phyloP scores from a whole-genome alignment of 2,888 invertebrate genomes.

The Amphipyra tragopoginis region DNA sequence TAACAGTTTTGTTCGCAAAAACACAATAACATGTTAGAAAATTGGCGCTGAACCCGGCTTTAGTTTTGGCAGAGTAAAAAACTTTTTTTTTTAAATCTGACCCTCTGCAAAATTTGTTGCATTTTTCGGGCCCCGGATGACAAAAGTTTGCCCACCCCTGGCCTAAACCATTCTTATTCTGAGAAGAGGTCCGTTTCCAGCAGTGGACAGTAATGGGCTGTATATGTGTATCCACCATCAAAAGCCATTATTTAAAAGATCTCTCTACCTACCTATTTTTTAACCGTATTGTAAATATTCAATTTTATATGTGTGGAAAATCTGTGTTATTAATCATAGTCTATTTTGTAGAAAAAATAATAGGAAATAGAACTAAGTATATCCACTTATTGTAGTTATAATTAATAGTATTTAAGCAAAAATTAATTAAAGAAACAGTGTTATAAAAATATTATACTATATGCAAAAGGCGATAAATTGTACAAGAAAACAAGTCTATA shows the following conservation, averaged over 20 bases:
- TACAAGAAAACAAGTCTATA: not conserved
- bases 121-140: too few relatives aligned
- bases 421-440: conserved; percentile 10
- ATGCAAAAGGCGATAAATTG: not conserved
- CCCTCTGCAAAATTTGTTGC: too few relatives aligned
- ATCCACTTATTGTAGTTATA: not conserved
- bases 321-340: conserved; percentile 60
- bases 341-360: conserved; percentile 39
- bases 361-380: conserved; percentile 19
- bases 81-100: too few relatives aligned
- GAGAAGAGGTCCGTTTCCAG: too few relatives aligned
- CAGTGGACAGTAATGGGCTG: too few relatives aligned
- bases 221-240: too few relatives aligned
- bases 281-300: conserved; percentile 45
- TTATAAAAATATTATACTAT: conserved; percentile 17
- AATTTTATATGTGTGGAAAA: conserved; percentile 55
- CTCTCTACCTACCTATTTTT: conserved; percentile 2
- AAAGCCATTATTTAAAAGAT: conserved; percentile 12
- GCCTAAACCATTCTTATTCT: too few relatives aligned
- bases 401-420: conserved; percentile 18
- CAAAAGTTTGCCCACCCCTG: too few relatives aligned
- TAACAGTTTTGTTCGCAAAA: too few relatives aligned
- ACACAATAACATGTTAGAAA: too few relatives aligned
- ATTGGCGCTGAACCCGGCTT: too few relatives aligned
- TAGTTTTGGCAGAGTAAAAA: too few relatives aligned